Percentiles rank a stretch among this genome's conserved stretches.
These are phyloP conservation scores for Pterocles burchelli DNA, from an alignment of 2,113 vertebrate genomes.

Conservation along the genomic window DNA sequence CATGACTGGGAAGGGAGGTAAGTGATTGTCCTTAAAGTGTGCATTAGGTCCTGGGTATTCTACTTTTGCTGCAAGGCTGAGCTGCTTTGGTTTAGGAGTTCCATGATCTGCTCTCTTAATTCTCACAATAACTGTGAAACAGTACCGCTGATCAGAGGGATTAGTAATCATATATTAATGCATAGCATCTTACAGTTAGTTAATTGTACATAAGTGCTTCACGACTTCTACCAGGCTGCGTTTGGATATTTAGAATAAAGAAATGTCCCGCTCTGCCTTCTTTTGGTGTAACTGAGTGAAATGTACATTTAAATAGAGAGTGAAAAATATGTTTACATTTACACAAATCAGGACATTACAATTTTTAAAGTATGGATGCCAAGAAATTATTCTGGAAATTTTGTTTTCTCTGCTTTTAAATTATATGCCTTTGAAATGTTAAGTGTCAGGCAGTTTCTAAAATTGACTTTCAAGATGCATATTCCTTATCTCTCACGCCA, in stretches of 20 bases:
- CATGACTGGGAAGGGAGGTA: background rate
- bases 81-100: background rate
- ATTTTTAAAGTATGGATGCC: background rate
- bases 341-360: background rate
- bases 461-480: background rate
- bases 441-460: background rate
- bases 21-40: background rate
- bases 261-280: background rate
- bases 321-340: background rate
- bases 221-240: background rate
- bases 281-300: background rate
- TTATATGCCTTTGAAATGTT: background rate
- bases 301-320: background rate
- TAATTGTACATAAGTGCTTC: background rate
- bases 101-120: background rate
- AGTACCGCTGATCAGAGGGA: background rate
- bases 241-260: background rate
- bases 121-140: background rate
- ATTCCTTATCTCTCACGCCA: background rate
- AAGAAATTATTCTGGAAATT: background rate
- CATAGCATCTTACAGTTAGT: background rate
- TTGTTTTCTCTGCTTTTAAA: background rate
- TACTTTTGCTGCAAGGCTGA: background rate
- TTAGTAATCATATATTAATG: background rate
- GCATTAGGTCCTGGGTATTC: background rate